Percentiles rank a stretch among this genome's conserved stretches.
Conservation (phyloP, 2,113 vertebrate genomes). For the Atrichornis clamosus region DNA sequence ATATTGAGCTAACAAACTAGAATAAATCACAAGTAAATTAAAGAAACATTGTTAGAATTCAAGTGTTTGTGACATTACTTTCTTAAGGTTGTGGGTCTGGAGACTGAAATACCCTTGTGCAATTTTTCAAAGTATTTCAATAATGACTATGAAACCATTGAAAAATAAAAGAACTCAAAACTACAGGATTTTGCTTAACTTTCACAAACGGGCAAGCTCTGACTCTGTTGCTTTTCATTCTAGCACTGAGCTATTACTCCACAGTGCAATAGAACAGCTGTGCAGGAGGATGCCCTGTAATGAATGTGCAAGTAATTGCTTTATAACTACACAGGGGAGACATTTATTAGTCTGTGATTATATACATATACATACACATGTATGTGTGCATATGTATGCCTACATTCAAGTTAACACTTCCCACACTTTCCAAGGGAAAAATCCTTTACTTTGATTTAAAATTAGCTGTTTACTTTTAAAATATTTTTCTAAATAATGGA, state of each 20-base stretch:
- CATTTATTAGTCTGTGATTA: slow-evolving; percentile 6
- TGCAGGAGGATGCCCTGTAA: background rate
- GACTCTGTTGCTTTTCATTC: background rate
- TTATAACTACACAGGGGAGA: slow-evolving; percentile 40
- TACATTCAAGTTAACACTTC: background rate
- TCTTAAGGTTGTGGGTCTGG: background rate
- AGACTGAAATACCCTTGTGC: background rate
- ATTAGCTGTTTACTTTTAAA: background rate
- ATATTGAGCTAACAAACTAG: background rate
- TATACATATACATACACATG: background rate
- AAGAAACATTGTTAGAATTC: background rate
- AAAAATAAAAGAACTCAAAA: background rate
- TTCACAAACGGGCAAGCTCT: background rate
- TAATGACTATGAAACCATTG: background rate
- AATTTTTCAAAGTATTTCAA: slow-evolving; percentile 9
- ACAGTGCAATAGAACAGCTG: background rate
- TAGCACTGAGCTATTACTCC: background rate
- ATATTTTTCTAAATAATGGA: background rate
- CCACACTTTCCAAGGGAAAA: background rate
- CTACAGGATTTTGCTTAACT: background rate
- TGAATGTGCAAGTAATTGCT: background rate
- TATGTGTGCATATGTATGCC: background rate
- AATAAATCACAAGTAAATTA: background rate
- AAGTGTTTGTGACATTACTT: background rate
- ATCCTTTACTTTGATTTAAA: background rate